Conservation (phyloP, 2,113 vertebrate species). For the Cochlearius cochlearius region DNA sequence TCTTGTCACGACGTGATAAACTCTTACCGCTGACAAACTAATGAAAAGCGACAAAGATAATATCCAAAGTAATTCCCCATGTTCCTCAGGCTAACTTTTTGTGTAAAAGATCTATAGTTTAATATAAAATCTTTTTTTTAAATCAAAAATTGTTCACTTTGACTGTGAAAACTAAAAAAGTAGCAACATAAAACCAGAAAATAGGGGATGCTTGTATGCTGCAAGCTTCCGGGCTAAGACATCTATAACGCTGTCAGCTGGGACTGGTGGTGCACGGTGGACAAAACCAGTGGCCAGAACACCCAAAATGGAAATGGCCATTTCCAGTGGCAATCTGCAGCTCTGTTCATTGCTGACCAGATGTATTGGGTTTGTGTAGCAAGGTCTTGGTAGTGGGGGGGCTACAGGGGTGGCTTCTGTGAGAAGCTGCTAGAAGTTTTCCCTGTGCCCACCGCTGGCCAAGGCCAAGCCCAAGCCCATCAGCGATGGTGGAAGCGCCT, state of each 20-base stretch:
- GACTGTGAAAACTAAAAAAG: not conserved
- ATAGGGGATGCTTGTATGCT: not conserved
- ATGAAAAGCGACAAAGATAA: not conserved
- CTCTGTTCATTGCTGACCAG: not conserved
- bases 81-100: not conserved
- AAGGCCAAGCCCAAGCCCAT: too few species aligned
- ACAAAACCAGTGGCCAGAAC: not conserved
- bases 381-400: too few species aligned
- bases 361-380: too few species aligned
- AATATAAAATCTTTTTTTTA: not conserved
- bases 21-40: not conserved
- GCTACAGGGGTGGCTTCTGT: too few species aligned
- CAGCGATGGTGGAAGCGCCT: too few species aligned
- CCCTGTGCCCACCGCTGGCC: too few species aligned
- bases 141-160: not conserved
- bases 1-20: not conserved
- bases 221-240: not conserved
- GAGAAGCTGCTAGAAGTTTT: too few species aligned
- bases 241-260: not conserved
- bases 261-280: not conserved
- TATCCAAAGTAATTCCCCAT: not conserved
- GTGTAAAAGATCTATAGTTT: not conserved
- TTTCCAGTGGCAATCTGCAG: not conserved
- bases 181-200: not conserved
- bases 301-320: not conserved